Evolutionary conservation across 2,113 vertebrate species (phyloP).

Genomic region (Ageneiosus marmoratus): DNA sequence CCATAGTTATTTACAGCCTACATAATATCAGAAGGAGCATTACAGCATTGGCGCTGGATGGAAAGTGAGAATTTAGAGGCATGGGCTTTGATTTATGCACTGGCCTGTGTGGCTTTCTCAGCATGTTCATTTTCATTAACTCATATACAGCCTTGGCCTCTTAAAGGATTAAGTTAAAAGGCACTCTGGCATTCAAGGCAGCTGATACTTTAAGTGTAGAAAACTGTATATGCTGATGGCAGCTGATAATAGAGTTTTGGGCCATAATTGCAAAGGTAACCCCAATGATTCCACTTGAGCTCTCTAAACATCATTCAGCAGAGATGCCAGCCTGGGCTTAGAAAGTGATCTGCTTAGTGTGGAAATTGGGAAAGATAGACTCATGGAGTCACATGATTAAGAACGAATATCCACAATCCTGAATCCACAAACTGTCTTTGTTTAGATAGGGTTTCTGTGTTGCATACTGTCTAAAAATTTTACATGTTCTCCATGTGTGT

Average conservation of each 20-base stretch:
- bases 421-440: constrained; percentile 1
- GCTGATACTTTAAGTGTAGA: constrained; percentile 65
- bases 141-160: constrained; percentile 75
- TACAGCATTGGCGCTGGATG: constrained; percentile 1
- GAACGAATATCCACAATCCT: not conserved
- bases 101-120: constrained; percentile 58
- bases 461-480: not conserved
- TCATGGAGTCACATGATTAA: constrained; percentile 24
- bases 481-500: not conserved
- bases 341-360: constrained; percentile 64
- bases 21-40: constrained; percentile 19
- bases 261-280: constrained; percentile 76
- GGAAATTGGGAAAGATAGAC: constrained; percentile 14
- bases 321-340: constrained; percentile 69
- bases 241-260: constrained; percentile 77
- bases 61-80: constrained; percentile 5
- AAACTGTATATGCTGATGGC: constrained; percentile 77
- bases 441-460: constrained; percentile 1
- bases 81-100: constrained; percentile 31
- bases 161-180: constrained; percentile 81
- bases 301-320: constrained; percentile 72
- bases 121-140: constrained; percentile 80
- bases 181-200: constrained; percentile 71
- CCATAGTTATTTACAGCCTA: constrained; percentile 28
- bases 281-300: constrained; percentile 77